Percentiles rank a stretch among this genome's conserved stretches.
phyloP scores from a whole-genome alignment of 2,113 vertebrate genomes.

The Shinisaurus crocodilurus region DNA sequence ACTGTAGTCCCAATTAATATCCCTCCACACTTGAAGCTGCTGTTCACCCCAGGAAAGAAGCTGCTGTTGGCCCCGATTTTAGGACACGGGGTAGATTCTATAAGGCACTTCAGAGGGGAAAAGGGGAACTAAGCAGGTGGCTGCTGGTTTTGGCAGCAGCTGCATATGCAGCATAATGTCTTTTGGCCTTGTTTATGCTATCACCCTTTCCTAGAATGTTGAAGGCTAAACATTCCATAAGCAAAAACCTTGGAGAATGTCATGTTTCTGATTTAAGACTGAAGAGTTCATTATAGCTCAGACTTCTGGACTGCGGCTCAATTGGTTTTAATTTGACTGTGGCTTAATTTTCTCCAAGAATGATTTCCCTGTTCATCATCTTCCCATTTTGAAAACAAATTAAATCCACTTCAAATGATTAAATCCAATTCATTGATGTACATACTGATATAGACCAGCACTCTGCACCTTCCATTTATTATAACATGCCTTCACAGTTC shows the following conservation, averaged over 20 bases:
- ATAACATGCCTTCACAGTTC: not conserved
- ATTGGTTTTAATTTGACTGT: not conserved
- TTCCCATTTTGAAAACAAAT: conserved; percentile 27
- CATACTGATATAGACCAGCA: not conserved
- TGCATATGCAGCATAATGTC: not conserved
- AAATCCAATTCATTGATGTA: conserved; percentile 24
- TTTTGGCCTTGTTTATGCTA: not conserved
- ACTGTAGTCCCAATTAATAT: not conserved
- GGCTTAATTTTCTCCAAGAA: conserved; percentile 23
- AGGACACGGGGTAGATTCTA: not conserved
- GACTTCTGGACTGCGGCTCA: not conserved
- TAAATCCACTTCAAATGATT: not conserved
- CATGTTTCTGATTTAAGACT: conserved; percentile 15
- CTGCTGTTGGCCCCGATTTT: not conserved
- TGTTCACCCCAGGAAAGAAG: too few species aligned
- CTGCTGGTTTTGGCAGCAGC: not conserved
- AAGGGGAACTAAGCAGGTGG: not conserved
- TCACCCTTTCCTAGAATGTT: not conserved
- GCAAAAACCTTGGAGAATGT: conserved; percentile 29
- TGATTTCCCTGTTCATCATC: conserved; percentile 19
- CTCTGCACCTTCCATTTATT: not conserved
- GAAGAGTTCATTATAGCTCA: not conserved
- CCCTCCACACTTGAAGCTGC: too few species aligned
- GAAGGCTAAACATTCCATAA: conserved; percentile 5
- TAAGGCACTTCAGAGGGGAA: not conserved